Base-by-base conservation (phyloP, 2,113 vertebrate species). In the Apteryx owenii region DNA sequence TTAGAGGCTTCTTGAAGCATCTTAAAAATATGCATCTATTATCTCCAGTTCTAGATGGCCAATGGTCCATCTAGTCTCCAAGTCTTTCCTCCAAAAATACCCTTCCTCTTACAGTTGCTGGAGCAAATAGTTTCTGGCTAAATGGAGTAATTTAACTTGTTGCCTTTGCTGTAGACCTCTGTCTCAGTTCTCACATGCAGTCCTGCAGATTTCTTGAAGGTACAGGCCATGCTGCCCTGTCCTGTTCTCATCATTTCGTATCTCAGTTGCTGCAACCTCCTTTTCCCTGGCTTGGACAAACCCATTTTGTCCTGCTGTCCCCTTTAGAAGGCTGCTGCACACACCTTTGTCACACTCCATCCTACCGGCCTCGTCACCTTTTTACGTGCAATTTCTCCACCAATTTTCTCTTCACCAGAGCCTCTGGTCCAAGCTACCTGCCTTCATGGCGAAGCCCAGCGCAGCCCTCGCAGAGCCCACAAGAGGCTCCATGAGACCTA, bases 391-490 rank as follows among this genome's bases (percentile, higher is more conserved):
- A 25, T 19, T 70, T 15, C 31, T 70, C 48, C 18, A 2, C 75
- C 7, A 9, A 17, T 21, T 23, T 36, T 26, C 48, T 90, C 70
- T 46, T 84, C 26, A 9, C 38, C 44, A 9, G 13, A 31, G 10
- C 1, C 0, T 12, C 70, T 31, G 56, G 42, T 44, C 36, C 3
- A 1, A 10, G 44, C 3, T 18, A 17, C 65, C n/a, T 6, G 40
- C 72, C 36, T 2, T 28, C 25, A 12, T 31, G 42, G 40, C 38
- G 0, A 2, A 82, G 18, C 38, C 46, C 53, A 53, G 14, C 31
- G 18, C 7, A 12, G 46, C 46, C 46, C 46, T 48, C 46, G 5
- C 44, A 48, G 46, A 48, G 46, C 46, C 46, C 9, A 9, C 18
- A 18, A 48, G 46, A 14, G 46, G 46, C 46, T 48, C 46, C 46